Evolutionary conservation across 1,140 invertebrate genomes (phyloP), one percentile per base, ranked within the genome.

Genomic region (Paralvinella palmiformis): DNA sequence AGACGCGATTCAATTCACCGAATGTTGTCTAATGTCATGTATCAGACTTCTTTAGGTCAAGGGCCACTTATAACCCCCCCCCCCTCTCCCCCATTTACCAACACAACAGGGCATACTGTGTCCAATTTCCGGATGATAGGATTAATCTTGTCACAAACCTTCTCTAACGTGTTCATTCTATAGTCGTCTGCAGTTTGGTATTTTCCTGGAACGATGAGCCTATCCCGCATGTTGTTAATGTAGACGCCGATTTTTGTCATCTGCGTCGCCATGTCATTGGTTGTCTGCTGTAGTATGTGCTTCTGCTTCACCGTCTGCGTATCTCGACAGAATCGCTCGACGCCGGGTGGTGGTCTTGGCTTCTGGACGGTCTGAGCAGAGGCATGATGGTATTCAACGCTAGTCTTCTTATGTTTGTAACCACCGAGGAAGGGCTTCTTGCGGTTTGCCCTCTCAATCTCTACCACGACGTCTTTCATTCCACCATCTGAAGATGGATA

Each of bases 181-280:
- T 73, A 63, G 44, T 82, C 75, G 58, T 81, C 78, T 32, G 79
- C 76, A n/a, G 75, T 78, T 10, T 71, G 73, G 59, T 82, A 82
- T 64, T 73, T 71, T 20, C 72, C 70, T 41, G 80, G 79, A 27
- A 66, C 68, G 3, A 81, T n/a, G 13, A 81, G 56, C 60, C 75
- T 79, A 64, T 81, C 78, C 13, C 71, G 55, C 32, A 72, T 67
- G 50, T 74, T 77, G 15, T 74, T 74, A 0, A 82, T 69, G 65
- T 71, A 81, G 0, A 79, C 72, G 1, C 79, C 79, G 37, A 80
- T 74, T 37, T 75, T 75, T 32, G 78, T 80, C 81, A 82, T 82
- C 69, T 82, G 81, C 17, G 81, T 82, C 35, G 72, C 72, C 24
- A 72, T 79, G 48, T 79, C 74, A 37, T 79, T 75, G 24, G 70